Evolutionary conservation across 2,888 invertebrate species (phyloP), one percentile per base, ranked within the genome.

Genomic region (Bellardia bayeri): DNA sequence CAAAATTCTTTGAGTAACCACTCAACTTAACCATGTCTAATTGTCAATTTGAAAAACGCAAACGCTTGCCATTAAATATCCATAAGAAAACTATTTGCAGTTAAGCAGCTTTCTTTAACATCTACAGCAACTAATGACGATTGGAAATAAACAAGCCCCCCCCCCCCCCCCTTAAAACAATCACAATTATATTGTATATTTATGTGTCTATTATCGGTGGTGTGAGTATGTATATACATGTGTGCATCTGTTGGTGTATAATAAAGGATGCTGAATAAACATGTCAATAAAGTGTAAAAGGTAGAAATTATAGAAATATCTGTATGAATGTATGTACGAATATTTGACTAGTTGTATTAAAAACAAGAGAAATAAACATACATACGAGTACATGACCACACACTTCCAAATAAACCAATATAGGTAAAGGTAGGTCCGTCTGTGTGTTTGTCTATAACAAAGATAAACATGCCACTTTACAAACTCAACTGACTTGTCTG

Each of bases 251-350:
- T 61, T 63, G 84, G 58, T 72, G 66, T 87, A 78, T 56, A 69
- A 71, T 87, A 61, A 64, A 85, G 56, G 82, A 79, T 79, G 64
- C 78, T 82, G 75, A 87, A 87, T 87, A 79, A 78, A 87, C 82
- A 75, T 87, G 82, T 85, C 87, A 85, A 87, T 87, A 87, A 82
- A 66, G 79, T 82, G 85, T 80, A 71, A 87, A 87, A 82, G 64
- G 58, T 69, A 76, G 56, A 71, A 51, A 64, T 76, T 61, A 78
- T 78, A 61, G n/a, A 82, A 54, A 74, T 72, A 40, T 51, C 2
- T n/a, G 66, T 51, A n/a, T 56, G 13, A 16, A n/a, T 30, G 33
- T 58, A 16, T 37, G 4, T 68, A n/a, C 2, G 16, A 30, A 75
- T 54, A 30, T 68, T 40, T 30, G 23, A 64, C 40, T 30, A 42